Evolutionary conservation across 2,888 invertebrate genomes (phyloP).

Genomic region (Cinara cedri): DNA sequence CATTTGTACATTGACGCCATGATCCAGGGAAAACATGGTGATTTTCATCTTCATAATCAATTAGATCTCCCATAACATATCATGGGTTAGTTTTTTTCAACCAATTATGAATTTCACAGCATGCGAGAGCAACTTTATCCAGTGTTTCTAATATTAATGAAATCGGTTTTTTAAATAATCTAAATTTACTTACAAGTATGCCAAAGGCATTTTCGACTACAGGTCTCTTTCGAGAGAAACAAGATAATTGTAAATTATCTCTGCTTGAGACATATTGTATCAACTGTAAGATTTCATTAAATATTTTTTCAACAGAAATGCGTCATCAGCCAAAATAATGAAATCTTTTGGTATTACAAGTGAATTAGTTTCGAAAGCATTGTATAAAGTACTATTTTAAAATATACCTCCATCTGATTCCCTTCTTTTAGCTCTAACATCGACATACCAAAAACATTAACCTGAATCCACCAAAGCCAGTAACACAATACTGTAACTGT

Average conservation of each 20-base stretch:
- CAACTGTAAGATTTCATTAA: slow-evolving; percentile 59
- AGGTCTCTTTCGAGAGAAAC: slow-evolving; percentile 58
- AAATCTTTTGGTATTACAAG: slow-evolving; percentile 58
- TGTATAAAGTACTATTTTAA: slow-evolving; percentile 58
- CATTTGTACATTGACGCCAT: slow-evolving; percentile 27
- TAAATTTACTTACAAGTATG: slow-evolving; percentile 51
- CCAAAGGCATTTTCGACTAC: slow-evolving; percentile 59
- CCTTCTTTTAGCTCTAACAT: slow-evolving; percentile 60
- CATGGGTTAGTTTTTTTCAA: slow-evolving; percentile 13
- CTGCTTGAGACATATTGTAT: slow-evolving; percentile 29
- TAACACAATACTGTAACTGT: slow-evolving; percentile 59
- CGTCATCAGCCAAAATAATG: slow-evolving; percentile 58
- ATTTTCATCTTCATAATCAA: slow-evolving; percentile 29
- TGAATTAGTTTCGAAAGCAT: slow-evolving; percentile 47
- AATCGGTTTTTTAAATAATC: slow-evolving; percentile 20
- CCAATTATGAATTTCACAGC: slow-evolving; percentile 34
- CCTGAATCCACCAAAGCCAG: slow-evolving; percentile 61
- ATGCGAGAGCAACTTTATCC: slow-evolving; percentile 11
- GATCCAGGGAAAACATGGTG: slow-evolving; percentile 32
- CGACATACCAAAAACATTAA: slow-evolving; percentile 60
- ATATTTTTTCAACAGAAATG: slow-evolving; percentile 58
- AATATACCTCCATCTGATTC: slow-evolving; percentile 60
- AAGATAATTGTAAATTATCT: slow-evolving; percentile 60
- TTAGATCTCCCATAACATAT: neutral
- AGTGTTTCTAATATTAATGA: slow-evolving; percentile 18